Conservation (phyloP, 2,797 vertebrate genomes). For the Gorsachius magnificus region DNA sequence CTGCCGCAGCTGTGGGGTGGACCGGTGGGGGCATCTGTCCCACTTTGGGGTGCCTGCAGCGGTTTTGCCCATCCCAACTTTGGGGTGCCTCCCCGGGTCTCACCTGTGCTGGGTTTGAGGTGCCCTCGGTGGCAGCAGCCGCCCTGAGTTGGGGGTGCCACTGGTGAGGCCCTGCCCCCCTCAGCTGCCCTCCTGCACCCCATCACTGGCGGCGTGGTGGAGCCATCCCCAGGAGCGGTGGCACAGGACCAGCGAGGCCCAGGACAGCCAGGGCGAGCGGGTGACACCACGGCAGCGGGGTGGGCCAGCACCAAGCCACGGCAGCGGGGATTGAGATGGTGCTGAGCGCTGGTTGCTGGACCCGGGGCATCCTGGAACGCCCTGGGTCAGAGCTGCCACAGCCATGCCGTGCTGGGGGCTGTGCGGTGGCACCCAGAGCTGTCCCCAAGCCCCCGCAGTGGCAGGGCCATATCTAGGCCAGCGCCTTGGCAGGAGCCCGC, state of each 20-base stretch:
- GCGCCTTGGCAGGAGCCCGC: not conserved
- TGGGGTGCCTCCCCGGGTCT: not conserved
- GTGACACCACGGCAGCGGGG: not conserved
- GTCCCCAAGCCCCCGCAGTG: not conserved
- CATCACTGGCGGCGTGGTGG: rapidly evolving
- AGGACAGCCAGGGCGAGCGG: not conserved
- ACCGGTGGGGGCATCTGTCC: not conserved
- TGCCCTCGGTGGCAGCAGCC: not conserved
- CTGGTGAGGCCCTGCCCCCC: not conserved
- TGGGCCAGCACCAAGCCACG: not conserved
- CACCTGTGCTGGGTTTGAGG: rapidly evolving
- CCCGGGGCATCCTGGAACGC: not conserved
- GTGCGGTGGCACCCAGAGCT: not conserved
- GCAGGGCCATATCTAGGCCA: not conserved
- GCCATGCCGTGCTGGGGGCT: not conserved
- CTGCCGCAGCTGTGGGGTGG: not conserved
- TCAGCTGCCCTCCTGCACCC: not conserved
- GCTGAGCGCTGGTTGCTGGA: not conserved
- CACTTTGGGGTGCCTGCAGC: rapidly evolving
- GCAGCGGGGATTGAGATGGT: not conserved
- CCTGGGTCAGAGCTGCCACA: not conserved
- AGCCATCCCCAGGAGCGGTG: not conserved
- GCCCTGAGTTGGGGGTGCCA: not conserved
- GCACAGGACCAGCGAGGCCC: not conserved
- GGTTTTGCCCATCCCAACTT: not conserved